Evolutionary conservation across 2,888 invertebrate genomes (phyloP).

Genomic region (Andrena praecox): DNA sequence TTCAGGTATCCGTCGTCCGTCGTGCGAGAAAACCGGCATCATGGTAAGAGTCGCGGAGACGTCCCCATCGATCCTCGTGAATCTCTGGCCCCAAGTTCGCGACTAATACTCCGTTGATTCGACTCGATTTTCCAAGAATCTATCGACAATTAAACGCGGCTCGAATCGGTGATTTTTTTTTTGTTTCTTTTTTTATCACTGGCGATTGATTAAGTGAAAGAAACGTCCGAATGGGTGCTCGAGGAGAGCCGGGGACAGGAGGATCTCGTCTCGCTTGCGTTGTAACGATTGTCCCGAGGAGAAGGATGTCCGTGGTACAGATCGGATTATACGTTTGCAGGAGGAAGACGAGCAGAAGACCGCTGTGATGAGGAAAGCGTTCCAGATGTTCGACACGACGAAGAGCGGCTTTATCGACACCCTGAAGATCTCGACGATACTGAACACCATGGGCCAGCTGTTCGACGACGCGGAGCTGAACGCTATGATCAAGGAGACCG

Average conservation of each 20-base stretch:
- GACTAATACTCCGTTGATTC: not conserved
- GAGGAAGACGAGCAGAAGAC: constrained; percentile 92
- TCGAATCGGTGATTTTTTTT: not conserved
- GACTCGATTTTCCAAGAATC: not conserved
- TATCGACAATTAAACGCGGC: not conserved
- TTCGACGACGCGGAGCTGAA: constrained; percentile 97
- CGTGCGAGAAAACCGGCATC: constrained; percentile 76
- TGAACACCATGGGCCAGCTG: constrained; percentile 97
- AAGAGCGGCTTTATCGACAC: constrained; percentile 97
- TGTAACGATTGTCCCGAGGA: not conserved
- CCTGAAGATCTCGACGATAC: constrained; percentile 95
- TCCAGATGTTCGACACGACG: constrained; percentile 98
- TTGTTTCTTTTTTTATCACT: too few relatives aligned
- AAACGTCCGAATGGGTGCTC: not conserved
- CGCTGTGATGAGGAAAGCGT: constrained; percentile 97
- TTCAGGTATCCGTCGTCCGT: constrained; percentile 82
- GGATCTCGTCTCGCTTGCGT: not conserved
- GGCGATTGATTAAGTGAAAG: not conserved
- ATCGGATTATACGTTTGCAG: constrained; percentile 60
- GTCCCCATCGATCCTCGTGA: not conserved
- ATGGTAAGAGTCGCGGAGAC: constrained; percentile 79
- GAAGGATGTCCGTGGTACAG: not conserved
- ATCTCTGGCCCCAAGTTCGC: not conserved
- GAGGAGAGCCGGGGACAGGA: not conserved
- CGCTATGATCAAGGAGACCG: constrained; percentile 95